These are phyloP conservation scores for Tachysurus fulvidraco DNA, from an alignment of 2,113 vertebrate species.

Conservation along the genomic window DNA sequence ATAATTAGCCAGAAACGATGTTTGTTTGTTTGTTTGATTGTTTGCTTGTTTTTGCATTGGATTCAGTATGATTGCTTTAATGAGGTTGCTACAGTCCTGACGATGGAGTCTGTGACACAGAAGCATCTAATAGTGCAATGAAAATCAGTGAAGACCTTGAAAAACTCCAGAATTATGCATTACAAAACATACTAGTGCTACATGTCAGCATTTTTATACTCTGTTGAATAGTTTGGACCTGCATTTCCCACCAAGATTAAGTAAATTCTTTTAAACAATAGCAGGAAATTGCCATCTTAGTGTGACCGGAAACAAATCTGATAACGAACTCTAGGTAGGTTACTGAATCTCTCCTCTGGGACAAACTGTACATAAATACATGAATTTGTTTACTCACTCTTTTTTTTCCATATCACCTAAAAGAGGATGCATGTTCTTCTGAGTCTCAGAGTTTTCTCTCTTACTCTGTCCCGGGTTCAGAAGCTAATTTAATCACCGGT, in stretches of 20 bases:
- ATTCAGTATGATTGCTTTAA: background rate
- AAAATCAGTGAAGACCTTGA: background rate
- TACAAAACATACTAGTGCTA: background rate
- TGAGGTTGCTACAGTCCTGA: background rate
- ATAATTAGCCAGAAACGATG: background rate
- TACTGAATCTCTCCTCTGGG: conserved; percentile 1
- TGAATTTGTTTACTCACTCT: background rate
- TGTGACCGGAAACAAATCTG: conserved; percentile 62
- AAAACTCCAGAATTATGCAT: background rate
- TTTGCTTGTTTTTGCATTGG: too few relatives aligned
- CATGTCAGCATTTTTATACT: background rate
- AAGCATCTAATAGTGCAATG: background rate
- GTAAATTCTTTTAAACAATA: conserved; percentile 67
- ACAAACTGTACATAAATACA: background rate
- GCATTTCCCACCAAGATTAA: conserved; percentile 43
- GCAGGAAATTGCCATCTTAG: conserved; percentile 73
- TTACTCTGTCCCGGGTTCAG: background rate
- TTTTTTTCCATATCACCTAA: background rate
- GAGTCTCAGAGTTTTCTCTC: background rate
- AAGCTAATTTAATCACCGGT: background rate
- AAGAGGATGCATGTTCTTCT: background rate
- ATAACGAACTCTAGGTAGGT: conserved; percentile 24
- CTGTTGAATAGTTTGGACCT: conserved; percentile 4
- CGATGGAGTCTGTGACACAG: background rate
- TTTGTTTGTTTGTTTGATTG: too few relatives aligned